Evolutionary conservation across 2,113 vertebrate species (phyloP), one percentile per base, ranked within the genome.

Genomic region (Ovis canadensis): DNA sequence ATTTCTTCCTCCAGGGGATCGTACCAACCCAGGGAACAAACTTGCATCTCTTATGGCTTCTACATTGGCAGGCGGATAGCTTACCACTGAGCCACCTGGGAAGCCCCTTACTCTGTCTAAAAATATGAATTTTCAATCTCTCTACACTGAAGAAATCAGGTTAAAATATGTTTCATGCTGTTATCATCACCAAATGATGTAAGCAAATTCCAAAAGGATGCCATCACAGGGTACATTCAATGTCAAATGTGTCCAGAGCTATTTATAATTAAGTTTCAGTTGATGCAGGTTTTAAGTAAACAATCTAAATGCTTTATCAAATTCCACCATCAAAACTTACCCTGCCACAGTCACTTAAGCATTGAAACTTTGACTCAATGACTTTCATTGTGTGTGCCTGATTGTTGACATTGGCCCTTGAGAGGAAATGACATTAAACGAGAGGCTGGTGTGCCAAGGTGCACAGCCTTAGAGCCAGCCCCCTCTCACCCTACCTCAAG

Each of bases 341-440:
- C 64, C 67, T 77, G 25, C 27, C 67, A 60, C 52, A 64, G 33
- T 91, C 48, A 62, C 55, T 82, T 82, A 45, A 1, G 45, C 82
- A 97, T 2, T 89, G 88, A 94, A 95, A 94, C 88, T 88, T 67
- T 87, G 50, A 88, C 55, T 95, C 89, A 50, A 16, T 95, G 50
- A 27, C 31, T 91, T 57, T 78, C 78, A 96, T 94, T 96, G 77
- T 94, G 40, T 77, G 27, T 25, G 59, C 23, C 55, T 88, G 43
- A 50, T 21, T 96, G 74, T 88, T 97, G 96, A 86, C 93, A 59
- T 29, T 92, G 78, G 45, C 89, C n/a, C 81, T 80, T 67, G 13
- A 85, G 45, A 96, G 62, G 50, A 97, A 96, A 97, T 50, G 33
- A 78, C 67, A 52, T 95, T 89, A 90, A 94, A 57, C 31, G 97